Conservation (phyloP, 35 echinoderm and acorn worm genomes). For the Apostichopus japonicus region DNA sequence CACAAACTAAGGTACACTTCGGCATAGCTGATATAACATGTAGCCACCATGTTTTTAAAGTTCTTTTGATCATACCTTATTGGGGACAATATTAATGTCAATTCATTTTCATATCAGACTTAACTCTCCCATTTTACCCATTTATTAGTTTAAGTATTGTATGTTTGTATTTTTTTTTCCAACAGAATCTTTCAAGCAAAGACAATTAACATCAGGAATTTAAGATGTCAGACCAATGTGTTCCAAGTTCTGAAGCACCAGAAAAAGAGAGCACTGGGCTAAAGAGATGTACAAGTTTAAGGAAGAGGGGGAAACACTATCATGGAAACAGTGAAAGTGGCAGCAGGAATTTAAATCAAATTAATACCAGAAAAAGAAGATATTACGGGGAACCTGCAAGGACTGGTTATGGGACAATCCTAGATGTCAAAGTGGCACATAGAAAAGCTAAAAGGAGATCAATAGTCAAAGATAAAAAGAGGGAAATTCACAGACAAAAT, state of each 20-base stretch:
- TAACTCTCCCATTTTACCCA: no score
- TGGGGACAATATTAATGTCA: no score
- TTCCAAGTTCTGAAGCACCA: background rate
- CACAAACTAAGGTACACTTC: no score
- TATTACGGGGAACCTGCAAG: background rate
- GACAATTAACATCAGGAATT: background rate
- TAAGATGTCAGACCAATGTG: constrained; percentile 35
- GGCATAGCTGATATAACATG: no score
- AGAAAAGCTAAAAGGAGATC: constrained; percentile 34
- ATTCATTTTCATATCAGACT: no score
- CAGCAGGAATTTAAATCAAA: background rate
- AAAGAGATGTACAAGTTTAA: background rate
- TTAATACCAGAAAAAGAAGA: background rate
- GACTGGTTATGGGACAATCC: background rate
- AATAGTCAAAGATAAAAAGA: background rate
- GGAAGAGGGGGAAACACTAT: background rate
- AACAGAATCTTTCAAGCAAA: no score
- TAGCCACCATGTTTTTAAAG: no score
- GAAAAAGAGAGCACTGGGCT: background rate
- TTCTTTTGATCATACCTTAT: no score
- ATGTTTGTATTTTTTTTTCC: no score
- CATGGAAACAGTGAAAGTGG: background rate
- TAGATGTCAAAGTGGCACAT: constrained; percentile 6
- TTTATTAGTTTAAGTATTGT: no score
- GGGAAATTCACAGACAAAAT: constrained; percentile 41